Evolutionary conservation across 2,888 invertebrate genomes (phyloP), one percentile per base, ranked within the genome.

Genomic region (Cephus rjabovi): DNA sequence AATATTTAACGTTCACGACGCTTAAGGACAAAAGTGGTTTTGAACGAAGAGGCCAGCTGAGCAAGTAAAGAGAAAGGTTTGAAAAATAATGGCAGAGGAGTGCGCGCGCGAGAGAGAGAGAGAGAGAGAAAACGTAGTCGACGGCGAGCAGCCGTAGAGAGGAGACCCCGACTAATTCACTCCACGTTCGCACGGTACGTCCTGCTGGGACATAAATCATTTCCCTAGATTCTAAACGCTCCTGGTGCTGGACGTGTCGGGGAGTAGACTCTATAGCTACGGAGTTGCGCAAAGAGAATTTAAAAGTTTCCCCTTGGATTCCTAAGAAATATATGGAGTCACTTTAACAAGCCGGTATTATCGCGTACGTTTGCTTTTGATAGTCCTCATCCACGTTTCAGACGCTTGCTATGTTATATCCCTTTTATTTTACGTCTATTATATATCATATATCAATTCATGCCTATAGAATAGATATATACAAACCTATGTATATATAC

Each of bases 261-360:
- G 23, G 12, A 33, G 34, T 15, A 34, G 71, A 71, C 6, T 11
- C 12, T 34, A 12, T 71, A 71, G 71, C 71, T 31, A 9, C 31
- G 31, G 71, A 31, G 71, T 31, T 71, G 71, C 31, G 71, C 71
- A 71, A 71, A 71, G 71, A 71, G 71, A 71, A 71, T 71, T 71
- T 71, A 31, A 71, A 71, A 71, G 71, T 31, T 71, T 34, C 15
- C 30, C 71, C 71, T 71, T 31, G 33, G 12, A 70, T 15, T 33
- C 12, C 33, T 71, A 34, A 12, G 15, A 12, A 71, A 71, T 71
- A 30, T 30, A 33, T 71, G 33, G 33, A 71, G 33, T 71, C 71
- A 33, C 33, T 71, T 31, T 71, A 71, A 71, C 33, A 71, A 31
- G 71, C 31, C 71, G 71, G 31, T 34, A 71, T 71, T 33, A 71